phyloP scores from a whole-genome alignment of 1,140 invertebrate species.

The Anastrepha ludens region DNA sequence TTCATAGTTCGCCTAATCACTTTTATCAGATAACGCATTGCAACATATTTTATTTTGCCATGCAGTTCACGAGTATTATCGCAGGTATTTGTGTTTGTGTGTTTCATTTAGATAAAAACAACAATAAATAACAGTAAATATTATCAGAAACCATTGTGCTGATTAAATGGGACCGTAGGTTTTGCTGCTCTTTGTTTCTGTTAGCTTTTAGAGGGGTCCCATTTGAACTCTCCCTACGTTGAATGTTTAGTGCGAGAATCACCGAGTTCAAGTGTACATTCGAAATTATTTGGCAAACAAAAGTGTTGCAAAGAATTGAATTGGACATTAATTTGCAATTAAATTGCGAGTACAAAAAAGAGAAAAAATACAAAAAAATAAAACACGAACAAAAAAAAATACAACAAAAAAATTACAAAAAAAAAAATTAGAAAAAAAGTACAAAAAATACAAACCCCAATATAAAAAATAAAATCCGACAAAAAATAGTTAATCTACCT shows the following conservation, averaged over 20 bases:
- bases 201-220: neutral
- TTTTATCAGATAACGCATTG: neutral
- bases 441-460: too few relatives aligned
- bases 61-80: neutral
- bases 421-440: too few relatives aligned
- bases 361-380: too few relatives aligned
- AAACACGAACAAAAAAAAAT: neutral
- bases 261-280: neutral
- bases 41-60: neutral
- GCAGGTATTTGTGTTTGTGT: neutral
- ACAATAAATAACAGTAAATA: neutral
- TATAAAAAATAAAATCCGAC: too few relatives aligned
- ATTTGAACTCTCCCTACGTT: neutral
- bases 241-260: neutral
- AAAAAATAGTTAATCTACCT: too few relatives aligned
- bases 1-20: neutral
- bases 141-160: conserved; percentile 8
- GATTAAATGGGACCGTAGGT: neutral
- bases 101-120: conserved; percentile 27
- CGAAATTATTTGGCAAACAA: neutral
- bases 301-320: neutral
- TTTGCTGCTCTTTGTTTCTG: neutral
- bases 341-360: neutral
- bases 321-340: neutral
- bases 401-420: neutral